These are phyloP conservation scores for Siderastrea siderea DNA, from an alignment of 92 coral and sea anemone species.

Conservation along the genomic window DNA sequence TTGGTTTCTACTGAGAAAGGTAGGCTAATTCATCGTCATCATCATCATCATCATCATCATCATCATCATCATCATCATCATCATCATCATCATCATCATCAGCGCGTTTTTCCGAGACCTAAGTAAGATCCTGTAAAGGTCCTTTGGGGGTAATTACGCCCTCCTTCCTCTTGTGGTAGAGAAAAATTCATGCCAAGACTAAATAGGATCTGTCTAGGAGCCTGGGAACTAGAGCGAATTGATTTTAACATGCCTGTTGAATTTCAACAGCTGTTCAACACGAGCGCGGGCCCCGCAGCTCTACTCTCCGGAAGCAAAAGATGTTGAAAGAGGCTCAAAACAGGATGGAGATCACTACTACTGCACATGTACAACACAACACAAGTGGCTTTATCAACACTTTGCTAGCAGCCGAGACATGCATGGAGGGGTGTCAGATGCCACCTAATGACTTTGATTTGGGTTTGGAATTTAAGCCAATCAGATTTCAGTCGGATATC, in stretches of 20 bases:
- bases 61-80: no score
- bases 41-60: no score
- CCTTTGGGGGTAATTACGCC: no score
- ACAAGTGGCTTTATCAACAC: constrained; percentile 89
- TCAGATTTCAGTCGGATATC: constrained; percentile 82
- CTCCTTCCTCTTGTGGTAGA: no score
- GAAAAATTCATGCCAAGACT: no score
- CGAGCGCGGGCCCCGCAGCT: constrained; percentile 99
- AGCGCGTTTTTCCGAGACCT: no score
- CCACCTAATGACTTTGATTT: constrained; percentile 77
- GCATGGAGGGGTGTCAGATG: constrained; percentile 78
- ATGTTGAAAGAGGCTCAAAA: constrained; percentile 91
- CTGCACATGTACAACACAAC: constrained; percentile 78
- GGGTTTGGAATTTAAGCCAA: constrained; percentile 83
- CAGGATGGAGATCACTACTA: constrained; percentile 78
- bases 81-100: no score
- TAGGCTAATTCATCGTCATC: no score
- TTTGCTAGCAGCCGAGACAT: constrained; percentile 85
- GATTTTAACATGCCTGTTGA: background rate
- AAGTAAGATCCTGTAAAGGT: no score
- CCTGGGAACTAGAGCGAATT: background rate
- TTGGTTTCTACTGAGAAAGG: no score
- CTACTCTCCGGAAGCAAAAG: constrained; percentile 92
- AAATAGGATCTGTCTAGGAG: no score
- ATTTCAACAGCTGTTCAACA: constrained; percentile 93